phyloP scores from a whole-genome alignment of 92 coral and sea anemone species.

The Muricea muricata region DNA sequence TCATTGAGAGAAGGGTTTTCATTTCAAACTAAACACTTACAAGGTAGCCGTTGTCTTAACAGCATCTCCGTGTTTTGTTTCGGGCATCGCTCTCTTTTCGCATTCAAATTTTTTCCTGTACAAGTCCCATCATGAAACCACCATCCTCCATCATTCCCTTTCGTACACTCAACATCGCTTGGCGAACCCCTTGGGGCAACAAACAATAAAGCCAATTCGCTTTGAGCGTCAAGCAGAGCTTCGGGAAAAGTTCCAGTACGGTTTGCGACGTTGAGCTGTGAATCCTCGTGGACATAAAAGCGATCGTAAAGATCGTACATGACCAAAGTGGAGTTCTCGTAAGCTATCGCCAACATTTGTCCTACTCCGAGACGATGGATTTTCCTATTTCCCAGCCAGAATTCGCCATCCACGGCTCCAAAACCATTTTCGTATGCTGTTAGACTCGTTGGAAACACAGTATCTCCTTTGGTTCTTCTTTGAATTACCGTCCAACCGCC shows the following conservation, averaged over 20 bases:
- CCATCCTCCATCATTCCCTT: slow-evolving; percentile 15
- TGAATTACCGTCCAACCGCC: slow-evolving; percentile 73
- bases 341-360: not conserved
- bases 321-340: not conserved
- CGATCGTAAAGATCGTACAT: slow-evolving; percentile 12
- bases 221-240: not conserved
- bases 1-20: not conserved
- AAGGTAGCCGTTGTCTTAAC: not conserved
- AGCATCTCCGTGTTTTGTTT: slow-evolving; percentile 3
- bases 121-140: not conserved
- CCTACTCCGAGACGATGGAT: slow-evolving; percentile 14
- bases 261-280: not conserved
- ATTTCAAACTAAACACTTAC: slow-evolving; percentile 17
- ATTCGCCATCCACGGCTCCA: slow-evolving; percentile 29
- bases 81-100: not conserved
- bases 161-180: not conserved
- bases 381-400: slow-evolving; percentile 35
- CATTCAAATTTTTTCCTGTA: not conserved
- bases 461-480: not conserved
- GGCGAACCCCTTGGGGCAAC: not conserved
- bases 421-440: not conserved
- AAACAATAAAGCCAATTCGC: not conserved
- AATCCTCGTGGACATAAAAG: not conserved
- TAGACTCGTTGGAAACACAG: not conserved
- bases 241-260: not conserved